Base-by-base conservation (phyloP, 2,888 invertebrate genomes). In the Herminia tarsipennalis region DNA sequence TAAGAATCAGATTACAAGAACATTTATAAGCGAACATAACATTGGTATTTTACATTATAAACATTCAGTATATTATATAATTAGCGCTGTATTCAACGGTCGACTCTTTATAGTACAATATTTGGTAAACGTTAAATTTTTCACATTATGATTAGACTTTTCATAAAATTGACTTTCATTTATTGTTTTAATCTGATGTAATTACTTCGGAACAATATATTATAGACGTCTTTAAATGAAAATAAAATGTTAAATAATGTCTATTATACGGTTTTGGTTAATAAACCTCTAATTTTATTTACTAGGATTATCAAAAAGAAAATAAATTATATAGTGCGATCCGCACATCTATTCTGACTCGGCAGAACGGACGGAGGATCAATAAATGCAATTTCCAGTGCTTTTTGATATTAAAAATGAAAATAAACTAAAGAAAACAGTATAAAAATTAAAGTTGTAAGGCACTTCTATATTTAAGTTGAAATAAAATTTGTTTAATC, bases 401-500 rank as follows among this genome's bases (percentile, higher is more conserved):
- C 81, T 57, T 60, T 63, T 54, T 47, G 36, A 56, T 46, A 56
- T 65, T 64, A 74, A 69, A 73, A 70, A 70, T 78, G 2, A 71
- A 66, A 61, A 76, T 81, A 72, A 57, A 72, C 75, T 73, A 71
- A 76, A 73, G 66, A 76, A 77, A 78, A 78, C 55, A 76, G 76
- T 85, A 81, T 74, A 84, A 84, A 89, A 89, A 89, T 79, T 83
- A 87, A 87, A 61, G 86, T 84, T 72, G 86, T 91, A 91, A 91
- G 91, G 91, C 91, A 91, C 91, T 90, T 90, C 87, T 89, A 88
- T 88, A 82, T 88, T 81, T 74, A 78, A 83, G 78, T 85, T 83
- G 83, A 86, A 86, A 78, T 70, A 63, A 85, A 27, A 73, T 73
- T 78, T 80, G 72, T 78, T 75, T 69, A 69, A 76, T 77, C 69